Base-by-base conservation (phyloP, 1,140 invertebrate species). In the Drosophila novamexicana region DNA sequence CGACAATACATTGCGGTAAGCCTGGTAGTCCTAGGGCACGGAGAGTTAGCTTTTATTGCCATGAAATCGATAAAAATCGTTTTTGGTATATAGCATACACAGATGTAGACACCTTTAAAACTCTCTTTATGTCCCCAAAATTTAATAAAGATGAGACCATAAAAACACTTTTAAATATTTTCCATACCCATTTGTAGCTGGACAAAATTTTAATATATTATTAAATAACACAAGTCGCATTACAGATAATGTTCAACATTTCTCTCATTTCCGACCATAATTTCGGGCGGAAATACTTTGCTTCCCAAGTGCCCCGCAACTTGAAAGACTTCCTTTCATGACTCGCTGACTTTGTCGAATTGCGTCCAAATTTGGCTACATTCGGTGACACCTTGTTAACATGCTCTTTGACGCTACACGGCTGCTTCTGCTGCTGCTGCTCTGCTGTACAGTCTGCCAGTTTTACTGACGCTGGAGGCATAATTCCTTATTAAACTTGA, bases 401-500 rank as follows among this genome's bases (percentile, higher is more conserved):
- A 88, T 89, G 77, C 63, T 77, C 70, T 74, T 88, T 88, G 66
- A 74, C 67, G 76, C 76, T 63, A 44, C n/a, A 49, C 16, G 62
- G 39, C 54, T 34, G 61, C 75, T 18, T 14, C 50, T 50, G 65
- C 68, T 78, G 78, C 72, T 22, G 65, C 68, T 29, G 22, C 22
- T 29, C 4, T 29, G 22, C 22, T 22, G 22, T 22, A 22, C 22
- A 22, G 22, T 22, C 63, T 56, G 44, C n/a, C 61, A 58, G 49
- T 63, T 62, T 58, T 53, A 52, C 49, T 71, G 44, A 42, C 65
- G 84, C 84, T 71, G 18, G 39, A 50, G 68, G 84, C 84, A 79
- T 72, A 75, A 89, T 84, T 81, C 74, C 77, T 78, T 79, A 89
- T 89, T 84, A 89, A 89, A 89, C 77, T 89, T 90, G 84, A 89